Base-by-base conservation (phyloP, 1,140 invertebrate species). In the Drosophila melanica region DNA sequence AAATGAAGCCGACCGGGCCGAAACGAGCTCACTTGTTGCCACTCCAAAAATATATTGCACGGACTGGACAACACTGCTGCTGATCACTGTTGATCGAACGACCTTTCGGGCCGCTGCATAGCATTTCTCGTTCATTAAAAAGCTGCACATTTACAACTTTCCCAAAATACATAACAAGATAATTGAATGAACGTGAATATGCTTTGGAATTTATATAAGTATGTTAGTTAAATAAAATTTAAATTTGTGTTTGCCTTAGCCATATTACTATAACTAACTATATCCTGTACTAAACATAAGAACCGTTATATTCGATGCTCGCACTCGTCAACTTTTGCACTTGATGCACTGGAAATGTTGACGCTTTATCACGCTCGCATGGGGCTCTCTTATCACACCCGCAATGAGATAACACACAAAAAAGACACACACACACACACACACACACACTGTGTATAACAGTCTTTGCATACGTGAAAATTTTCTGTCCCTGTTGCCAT, bases 321-420 rank as follows among this genome's bases (percentile, higher is more conserved):
- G 30, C 16, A 30, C 18, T 62, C 12, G 14, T n/a, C 10, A 45
- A 20, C 10, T 47, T 65, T 44, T 53, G 45, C 63, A 66, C 39
- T 66, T 57, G 68, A 35, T 72, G 62, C 62, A 66, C 60, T 58
- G 18, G 30, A 51, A 66, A 58, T 58, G 53, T 71, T 55, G 42
- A 12, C 69, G 27, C 63, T 58, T 72, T 59, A 67, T 59, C 63
- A 72, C 27, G 55, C 62, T 33, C 41, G 33, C 50, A 16, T 23
- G 16, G n/a, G 7, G 12, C 16, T 11, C 14, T 33, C 51, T 57
- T 66, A 60, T 60, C 53, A 37, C 10, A 27, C 18, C 51, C 23
- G 35, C 44, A 67, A 42, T 27, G 35, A 33, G 63, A 66, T 66
- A 66, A 59, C 33, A 48, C 11, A 23, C 20, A 48, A 9, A 54